A percentile compares a stretch with the other conserved stretches of the same genome.
Evolutionary conservation across 2,797 vertebrate genomes (phyloP).

Genomic region (Acrossocheilus fasciatus): DNA sequence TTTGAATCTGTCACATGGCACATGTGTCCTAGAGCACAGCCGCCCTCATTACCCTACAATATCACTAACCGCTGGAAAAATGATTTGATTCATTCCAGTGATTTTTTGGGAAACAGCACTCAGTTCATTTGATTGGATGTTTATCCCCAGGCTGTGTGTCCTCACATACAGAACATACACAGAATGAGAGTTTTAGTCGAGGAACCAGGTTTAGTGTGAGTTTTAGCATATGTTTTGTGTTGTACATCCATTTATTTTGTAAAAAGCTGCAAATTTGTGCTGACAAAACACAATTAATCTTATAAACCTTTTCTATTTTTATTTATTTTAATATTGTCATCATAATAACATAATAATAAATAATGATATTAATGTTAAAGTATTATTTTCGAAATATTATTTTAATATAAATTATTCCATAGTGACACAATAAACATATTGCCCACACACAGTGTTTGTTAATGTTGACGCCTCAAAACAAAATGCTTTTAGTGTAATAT

Average conservation of each 20-base stretch:
- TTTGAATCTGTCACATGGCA: constrained; percentile 1
- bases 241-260: not conserved
- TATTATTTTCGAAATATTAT: not conserved
- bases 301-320: not conserved
- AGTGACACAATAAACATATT: not conserved
- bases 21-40: constrained; percentile 28
- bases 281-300: not conserved
- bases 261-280: not conserved
- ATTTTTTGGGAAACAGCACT: constrained; percentile 25
- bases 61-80: constrained; percentile 29
- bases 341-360: no score
- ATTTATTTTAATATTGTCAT: not conserved
- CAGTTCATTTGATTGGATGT: constrained; percentile 33
- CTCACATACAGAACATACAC: not conserved
- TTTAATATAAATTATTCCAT: not conserved
- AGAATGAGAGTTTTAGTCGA: constrained; percentile 9
- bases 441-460: not conserved
- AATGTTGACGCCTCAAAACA: not conserved
- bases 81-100: constrained; percentile 30
- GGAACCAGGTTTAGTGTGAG: not conserved
- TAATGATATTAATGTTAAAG: not conserved
- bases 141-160: constrained; percentile 33
- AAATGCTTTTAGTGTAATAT: not conserved
- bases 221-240: not conserved
- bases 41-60: not conserved